Evolutionary conservation across 2,888 invertebrate species (phyloP), one percentile per base, ranked within the genome.

Genomic region (Apamea sordens): DNA sequence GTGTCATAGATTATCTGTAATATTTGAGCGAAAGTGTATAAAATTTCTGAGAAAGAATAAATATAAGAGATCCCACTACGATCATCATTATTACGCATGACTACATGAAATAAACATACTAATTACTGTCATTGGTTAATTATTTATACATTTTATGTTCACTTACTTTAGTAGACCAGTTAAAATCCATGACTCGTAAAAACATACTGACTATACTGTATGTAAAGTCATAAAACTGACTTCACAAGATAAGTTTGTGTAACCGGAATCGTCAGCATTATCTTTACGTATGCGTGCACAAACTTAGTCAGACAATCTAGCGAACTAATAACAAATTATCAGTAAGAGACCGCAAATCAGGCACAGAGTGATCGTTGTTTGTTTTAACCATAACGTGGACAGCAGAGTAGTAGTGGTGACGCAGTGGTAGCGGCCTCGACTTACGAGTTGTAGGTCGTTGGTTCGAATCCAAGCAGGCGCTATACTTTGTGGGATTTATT

Each of bases 21-120:
- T 82, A 70, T 61, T 71, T 56, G 4, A 76, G 80, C 76, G 87
- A 85, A 85, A 85, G 85, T 87, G 85, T 85, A 41, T n/a, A 84
- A 36, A 69, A 74, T 68, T 74, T 50, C 68, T 87, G 80, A 44
- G 80, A 87, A 84, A 36, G 1, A 63, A 47, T 21, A 44, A 64
- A 36, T 77, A 1, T n/a, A 41, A 41, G 73, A 64, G 50, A 69
- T 73, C 61, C 32, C 36, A 32, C 74, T 21, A 63, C 65, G 64
- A 59, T 64, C 21, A 71, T 65, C 5, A 64, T 28, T 32, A 32
- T 71, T 64, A 69, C 73, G 84, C 71, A 76, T 70, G 79, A 75
- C 78, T 67, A 47, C n/a, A 50, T 79, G 74, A 64, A n/a, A 61
- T 86, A 86, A 67, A 63, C 36, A 32, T 53, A 50, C 21, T 32